These are phyloP conservation scores for Drosophila nr. medialis DNA, from an alignment of 2,888 invertebrate species.

Conservation along the genomic window DNA sequence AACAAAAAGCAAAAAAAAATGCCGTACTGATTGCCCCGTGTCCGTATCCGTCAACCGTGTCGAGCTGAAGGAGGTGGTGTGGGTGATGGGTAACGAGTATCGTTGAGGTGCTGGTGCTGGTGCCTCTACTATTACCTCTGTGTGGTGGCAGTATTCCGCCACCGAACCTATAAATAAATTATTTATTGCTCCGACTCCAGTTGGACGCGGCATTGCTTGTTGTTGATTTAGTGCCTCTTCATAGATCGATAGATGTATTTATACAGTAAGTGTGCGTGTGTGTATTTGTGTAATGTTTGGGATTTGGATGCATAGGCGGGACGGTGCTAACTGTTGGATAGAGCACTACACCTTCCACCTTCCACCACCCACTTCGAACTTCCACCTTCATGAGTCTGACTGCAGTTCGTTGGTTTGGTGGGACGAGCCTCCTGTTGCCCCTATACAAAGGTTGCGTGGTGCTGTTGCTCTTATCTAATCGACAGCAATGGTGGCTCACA, in stretches of 20 bases:
- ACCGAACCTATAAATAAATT: slow-evolving; percentile 79
- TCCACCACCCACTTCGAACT: slow-evolving; percentile 7
- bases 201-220: slow-evolving; percentile 47
- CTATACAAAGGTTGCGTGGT: slow-evolving; percentile 13
- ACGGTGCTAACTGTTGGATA: slow-evolving; percentile 16
- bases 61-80: background rate
- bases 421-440: slow-evolving; percentile 63
- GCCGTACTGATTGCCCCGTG: slow-evolving; percentile 47
- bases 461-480: slow-evolving; percentile 70
- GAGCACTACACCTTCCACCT: background rate
- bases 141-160: slow-evolving; percentile 80
- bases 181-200: slow-evolving; percentile 78
- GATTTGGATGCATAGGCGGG: slow-evolving; percentile 44
- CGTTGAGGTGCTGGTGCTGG: slow-evolving; percentile 30
- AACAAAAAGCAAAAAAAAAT: slow-evolving; percentile 20
- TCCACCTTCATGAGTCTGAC: background rate
- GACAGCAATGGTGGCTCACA: slow-evolving; percentile 65
- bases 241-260: slow-evolving; percentile 67
- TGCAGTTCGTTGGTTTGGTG: slow-evolving; percentile 24
- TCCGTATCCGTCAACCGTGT: slow-evolving; percentile 26
- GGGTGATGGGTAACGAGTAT: background rate
- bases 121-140: slow-evolving; percentile 67
- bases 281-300: slow-evolving; percentile 15
- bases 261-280: slow-evolving; percentile 6
- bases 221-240: slow-evolving; percentile 82